Evolutionary conservation across 2,888 invertebrate species (phyloP).

Genomic region (Erebia aethiops): DNA sequence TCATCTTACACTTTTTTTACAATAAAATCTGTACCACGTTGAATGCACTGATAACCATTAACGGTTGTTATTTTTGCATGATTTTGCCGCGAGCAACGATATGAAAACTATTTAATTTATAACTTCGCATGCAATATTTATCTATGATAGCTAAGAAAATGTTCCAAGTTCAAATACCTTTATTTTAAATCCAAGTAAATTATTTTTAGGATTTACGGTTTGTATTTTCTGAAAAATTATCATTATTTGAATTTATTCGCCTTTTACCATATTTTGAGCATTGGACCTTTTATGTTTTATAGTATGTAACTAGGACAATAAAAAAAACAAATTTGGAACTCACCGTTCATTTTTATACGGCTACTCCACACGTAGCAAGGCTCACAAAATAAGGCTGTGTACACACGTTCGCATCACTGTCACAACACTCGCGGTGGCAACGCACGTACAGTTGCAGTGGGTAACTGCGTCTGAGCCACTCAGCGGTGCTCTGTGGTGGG

Average conservation of each 20-base stretch:
- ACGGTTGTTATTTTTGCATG: conserved; percentile 47
- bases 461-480: conserved; percentile 32
- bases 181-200: too few species aligned
- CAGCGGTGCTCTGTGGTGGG: conserved; percentile 16
- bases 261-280: too few species aligned
- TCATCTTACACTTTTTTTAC: conserved; percentile 25
- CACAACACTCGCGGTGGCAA: conserved; percentile 58
- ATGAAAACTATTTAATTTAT: too few species aligned
- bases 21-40: conserved; percentile 26
- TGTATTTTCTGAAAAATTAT: too few species aligned
- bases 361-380: conserved; percentile 51
- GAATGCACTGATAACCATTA: conserved; percentile 52
- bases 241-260: too few species aligned
- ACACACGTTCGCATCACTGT: conserved; percentile 71
- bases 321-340: conserved; percentile 43
- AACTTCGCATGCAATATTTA: too few species aligned
- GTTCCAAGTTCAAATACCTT: too few species aligned
- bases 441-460: conserved; percentile 37
- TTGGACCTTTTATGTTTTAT: too few species aligned
- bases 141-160: too few species aligned
- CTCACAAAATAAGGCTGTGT: conserved; percentile 55
- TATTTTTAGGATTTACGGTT: too few species aligned
- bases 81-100: conserved; percentile 21
- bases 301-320: not conserved
- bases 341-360: conserved; percentile 71